phyloP scores from a whole-genome alignment of 1,140 invertebrate genomes.

The Penaeus japonicus region DNA sequence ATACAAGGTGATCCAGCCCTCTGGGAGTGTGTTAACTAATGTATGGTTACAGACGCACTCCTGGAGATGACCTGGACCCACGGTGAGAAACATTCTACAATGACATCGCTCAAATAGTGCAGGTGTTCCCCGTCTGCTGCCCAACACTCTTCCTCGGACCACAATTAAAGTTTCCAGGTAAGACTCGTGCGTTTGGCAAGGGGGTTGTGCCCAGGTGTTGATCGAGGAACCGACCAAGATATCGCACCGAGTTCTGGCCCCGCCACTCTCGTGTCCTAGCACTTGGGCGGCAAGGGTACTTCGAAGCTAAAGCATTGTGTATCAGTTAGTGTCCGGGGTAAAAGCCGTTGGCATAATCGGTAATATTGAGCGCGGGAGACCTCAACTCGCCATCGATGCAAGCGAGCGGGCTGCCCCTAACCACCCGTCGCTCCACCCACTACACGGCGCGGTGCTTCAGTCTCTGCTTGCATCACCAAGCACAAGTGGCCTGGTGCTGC shows the following conservation, averaged over 20 bases:
- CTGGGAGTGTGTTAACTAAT: no score
- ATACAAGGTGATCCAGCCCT: no score
- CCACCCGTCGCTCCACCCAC: neutral
- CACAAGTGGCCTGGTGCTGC: neutral
- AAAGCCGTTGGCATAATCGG: no score
- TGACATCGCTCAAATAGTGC: neutral
- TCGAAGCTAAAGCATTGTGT: no score
- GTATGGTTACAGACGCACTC: no score
- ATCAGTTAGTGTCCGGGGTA: no score
- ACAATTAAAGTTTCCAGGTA: slow-evolving; percentile 1
- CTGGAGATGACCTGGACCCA: no score
- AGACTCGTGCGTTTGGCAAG: neutral
- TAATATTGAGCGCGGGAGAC: neutral
- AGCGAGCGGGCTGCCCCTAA: neutral
- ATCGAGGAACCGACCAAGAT: neutral
- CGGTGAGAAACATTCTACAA: neutral
- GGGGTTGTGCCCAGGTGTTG: neutral
- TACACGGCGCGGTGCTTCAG: neutral
- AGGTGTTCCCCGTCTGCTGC: neutral
- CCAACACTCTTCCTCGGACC: neutral
- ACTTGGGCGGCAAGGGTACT: neutral
- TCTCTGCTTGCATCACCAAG: neutral
- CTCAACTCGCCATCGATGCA: neutral
- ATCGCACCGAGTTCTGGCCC: slow-evolving; percentile 15
- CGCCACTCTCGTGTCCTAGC: neutral